Evolutionary conservation across 2,797 vertebrate genomes (phyloP), one percentile per base, ranked within the genome.

Genomic region (Pogoniulus pusillus): DNA sequence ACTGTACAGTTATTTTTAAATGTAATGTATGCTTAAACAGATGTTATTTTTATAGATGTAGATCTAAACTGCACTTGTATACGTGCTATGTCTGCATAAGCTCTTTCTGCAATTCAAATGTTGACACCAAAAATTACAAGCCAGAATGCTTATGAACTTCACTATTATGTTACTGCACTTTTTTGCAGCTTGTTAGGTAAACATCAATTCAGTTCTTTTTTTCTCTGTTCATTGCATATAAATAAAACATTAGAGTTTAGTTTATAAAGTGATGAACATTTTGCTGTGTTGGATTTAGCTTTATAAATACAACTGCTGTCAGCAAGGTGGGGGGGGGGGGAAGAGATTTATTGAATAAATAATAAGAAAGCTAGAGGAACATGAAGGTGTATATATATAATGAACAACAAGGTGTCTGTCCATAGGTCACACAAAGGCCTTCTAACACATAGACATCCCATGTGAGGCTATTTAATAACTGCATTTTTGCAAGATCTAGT

Each of bases 1-100:
- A 99, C 98, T 99, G 98, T 98, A 98, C 98, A 98, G 98, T 98
- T 99, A 99, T 99, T 99, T 99, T 99, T 98, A 98, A 99, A 98
- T 98, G 97, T 99, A 99, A 99, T 99, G 98, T 99, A 99, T 99
- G 98, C 99, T 98, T 98, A 98, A 99, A 98, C 99, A 99, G 99
- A 99, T 99, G 99, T 99, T 99, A 98, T 98, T 98, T 99, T 99
- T 99, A 99, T 99, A 98, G 98, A 98, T 98, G 98, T 98, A 98
- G 98, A 98, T 98, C 98, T 97, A 95, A 98, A 97, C 97, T 96
- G 95, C 97, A 96, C 97, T 98, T 98, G 98, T 96, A 96, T 98
- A 96, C 97, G 96, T 97, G 97, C 98, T 93, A 93, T 96, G 98
- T 98, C 98, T 98, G 97, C 98, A 98, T 97, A 97, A 98, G 98